Conservation (phyloP, 2,113 vertebrate species). For the Apodemus sylvaticus region DNA sequence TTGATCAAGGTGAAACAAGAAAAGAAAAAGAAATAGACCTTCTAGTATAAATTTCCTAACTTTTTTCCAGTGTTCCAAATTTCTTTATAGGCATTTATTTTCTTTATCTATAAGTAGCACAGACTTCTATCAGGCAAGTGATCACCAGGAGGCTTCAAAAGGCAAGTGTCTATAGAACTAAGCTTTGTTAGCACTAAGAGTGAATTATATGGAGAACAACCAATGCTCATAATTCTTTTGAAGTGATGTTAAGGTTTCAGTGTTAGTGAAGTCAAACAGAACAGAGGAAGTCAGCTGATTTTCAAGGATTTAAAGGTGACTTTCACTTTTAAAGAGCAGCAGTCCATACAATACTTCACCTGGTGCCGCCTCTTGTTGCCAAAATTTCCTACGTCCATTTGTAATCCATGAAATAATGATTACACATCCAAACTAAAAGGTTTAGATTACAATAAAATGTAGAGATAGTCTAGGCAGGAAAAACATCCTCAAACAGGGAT, state of each 20-base stretch:
- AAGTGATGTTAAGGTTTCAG: background rate
- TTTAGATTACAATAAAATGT: background rate
- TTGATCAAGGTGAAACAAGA: slow-evolving; percentile 32
- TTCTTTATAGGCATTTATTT: background rate
- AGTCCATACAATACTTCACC: background rate
- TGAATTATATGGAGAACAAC: background rate
- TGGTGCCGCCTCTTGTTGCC: background rate
- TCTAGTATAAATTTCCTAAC: background rate
- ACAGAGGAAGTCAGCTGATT: background rate
- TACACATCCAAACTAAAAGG: background rate
- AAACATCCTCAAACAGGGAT: background rate
- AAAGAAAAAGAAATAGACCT: background rate
- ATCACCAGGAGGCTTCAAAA: background rate
- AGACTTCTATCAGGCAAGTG: background rate
- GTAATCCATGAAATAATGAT: background rate
- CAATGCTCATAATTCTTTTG: background rate
- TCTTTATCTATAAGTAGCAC: background rate
- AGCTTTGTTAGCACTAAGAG: background rate
- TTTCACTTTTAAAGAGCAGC: background rate
- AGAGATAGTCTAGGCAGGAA: background rate
- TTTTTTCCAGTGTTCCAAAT: background rate
- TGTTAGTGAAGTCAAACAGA: background rate
- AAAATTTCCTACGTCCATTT: background rate
- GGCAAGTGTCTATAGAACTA: background rate
- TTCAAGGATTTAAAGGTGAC: background rate